These are phyloP conservation scores for Drosophila quasianomalipes DNA, from an alignment of 2,888 invertebrate species.

Conservation along the genomic window DNA sequence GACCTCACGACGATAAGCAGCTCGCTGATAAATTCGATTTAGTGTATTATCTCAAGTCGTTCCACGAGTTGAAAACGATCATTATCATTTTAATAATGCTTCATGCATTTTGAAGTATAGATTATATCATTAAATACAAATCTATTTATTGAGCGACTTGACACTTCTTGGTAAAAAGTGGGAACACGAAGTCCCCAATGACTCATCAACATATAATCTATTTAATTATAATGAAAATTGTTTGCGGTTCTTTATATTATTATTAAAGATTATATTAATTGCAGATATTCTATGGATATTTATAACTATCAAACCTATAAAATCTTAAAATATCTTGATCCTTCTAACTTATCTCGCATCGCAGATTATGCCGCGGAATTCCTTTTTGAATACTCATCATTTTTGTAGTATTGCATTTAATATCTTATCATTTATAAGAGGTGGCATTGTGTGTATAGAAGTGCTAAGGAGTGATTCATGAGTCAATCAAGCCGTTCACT, in stretches of 20 bases:
- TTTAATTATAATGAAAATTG: not conserved
- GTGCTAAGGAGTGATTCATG: not conserved
- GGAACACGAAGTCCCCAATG: not conserved
- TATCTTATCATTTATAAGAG: not conserved
- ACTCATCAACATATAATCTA: not conserved
- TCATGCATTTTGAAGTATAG: not conserved
- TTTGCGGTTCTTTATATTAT: not conserved
- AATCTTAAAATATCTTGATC: not conserved
- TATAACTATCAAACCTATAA: not conserved
- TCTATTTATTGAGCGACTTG: not conserved
- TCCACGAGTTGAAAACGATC: not conserved
- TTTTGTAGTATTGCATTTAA: not conserved
- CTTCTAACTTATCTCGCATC: too few relatives aligned
- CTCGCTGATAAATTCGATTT: not conserved
- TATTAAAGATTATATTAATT: not conserved
- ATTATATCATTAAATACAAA: not conserved
- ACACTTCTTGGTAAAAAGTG: not conserved
- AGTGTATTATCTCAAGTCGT: constrained; percentile 1
- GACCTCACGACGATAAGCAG: not conserved
- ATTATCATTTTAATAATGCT: not conserved
- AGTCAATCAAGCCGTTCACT: not conserved
- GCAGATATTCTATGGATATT: not conserved
- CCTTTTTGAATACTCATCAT: not conserved
- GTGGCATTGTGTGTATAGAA: not conserved
- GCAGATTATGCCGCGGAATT: not conserved